Base-by-base conservation (phyloP, 2,888 invertebrate species). In the Tenthredo livida region DNA sequence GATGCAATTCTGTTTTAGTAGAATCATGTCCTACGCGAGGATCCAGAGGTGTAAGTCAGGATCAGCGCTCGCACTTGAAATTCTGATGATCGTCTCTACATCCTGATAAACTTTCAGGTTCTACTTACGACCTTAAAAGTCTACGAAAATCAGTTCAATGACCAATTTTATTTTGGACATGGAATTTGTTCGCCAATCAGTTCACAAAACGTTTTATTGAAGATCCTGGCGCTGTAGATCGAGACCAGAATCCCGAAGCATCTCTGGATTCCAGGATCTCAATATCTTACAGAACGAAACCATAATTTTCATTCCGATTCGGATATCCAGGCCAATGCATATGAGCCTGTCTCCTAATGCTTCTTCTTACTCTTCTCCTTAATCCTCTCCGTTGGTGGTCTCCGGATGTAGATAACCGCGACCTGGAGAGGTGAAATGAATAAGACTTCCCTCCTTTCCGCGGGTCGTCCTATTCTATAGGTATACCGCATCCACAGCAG, bases 311-410 rank as follows among this genome's bases (percentile, higher is more conserved):
- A 43, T 10, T 43, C 40, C 10, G 40, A 10, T 10, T 43, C 40
- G 40, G 40, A 10, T 43, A 43, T 50, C 17, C 50, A 17, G 17
- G 5, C 5, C 17, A 50, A 50, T 5, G 50, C 1, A 50, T 5
- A 17, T 6, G 17, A 17, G 58, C 6, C 47, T n/a, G 29, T 50
- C 47, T 47, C 29, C 40, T 17, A 77, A 43, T 43, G 25, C 17
- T 77, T 17, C 21, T n/a, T 15, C 6, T 61, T 12, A 25, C 2
- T 61, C 61, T 25, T 12, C 21, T 78, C 17, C 7, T 29, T 29
- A 17, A 1, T 25, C 65, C 40, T 80, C 78, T 83, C 43, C 83
- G 67, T 83, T n/a, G 83, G 83, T 83, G 83, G 83, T 65, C 83
- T 40, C 70, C 43, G 75, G 40, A 75, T 21, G 78, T 54, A 54